Base-by-base conservation (phyloP, 37 sponge, comb jelly and placozoan species). In the Halisarca cf. caerulea region DNA sequence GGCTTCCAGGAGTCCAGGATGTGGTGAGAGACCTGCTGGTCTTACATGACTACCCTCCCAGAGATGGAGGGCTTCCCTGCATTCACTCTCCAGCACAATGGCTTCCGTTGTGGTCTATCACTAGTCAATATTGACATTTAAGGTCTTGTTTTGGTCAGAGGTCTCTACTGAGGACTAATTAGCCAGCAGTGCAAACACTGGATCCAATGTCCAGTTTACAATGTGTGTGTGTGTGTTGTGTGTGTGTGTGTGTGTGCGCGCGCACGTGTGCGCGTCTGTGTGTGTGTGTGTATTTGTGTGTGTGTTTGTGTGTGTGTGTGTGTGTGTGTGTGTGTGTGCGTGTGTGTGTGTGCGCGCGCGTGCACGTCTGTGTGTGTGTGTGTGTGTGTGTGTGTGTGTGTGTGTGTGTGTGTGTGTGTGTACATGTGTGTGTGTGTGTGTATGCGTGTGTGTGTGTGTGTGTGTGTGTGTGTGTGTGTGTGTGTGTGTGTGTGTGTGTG, bases 41-140 rank as follows among this genome's bases (percentile, higher is more conserved):
- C 69, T 30, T 8, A 34, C 33, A 68, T 68, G 35, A 68, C 69
- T 68, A 34, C 35, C 32, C 69, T 34, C 35, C 28, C 69, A 34
- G 69, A 34, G 11, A 28, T 68, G 35, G 32, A 68, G 30, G 69
- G 69, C 69, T 68, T 68, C 69, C 4, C 35, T 28, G 69, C 34
- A 68, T 68, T 68, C 69, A 68, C 69, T 68, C 30, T 17, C 35
- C 17, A 0, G 15, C 35, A 6, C 28, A 17, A 28, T 68, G 69
- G 69, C 69, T 68, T 68, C 69, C 35, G 69, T 68, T 68, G 69
- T 68, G 69, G 69, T 68, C 69, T 27, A 61, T 17, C 69, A 27
- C 69, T 34, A 34, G 33, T 6, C 35, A 68, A 68, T 68, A 68
- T 68, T 68, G 69, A 68, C 69, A 68, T 68, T 68, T 68, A 68